Evolutionary conservation across 2,888 invertebrate species (phyloP).

Genomic region (Hyalella azteca): DNA sequence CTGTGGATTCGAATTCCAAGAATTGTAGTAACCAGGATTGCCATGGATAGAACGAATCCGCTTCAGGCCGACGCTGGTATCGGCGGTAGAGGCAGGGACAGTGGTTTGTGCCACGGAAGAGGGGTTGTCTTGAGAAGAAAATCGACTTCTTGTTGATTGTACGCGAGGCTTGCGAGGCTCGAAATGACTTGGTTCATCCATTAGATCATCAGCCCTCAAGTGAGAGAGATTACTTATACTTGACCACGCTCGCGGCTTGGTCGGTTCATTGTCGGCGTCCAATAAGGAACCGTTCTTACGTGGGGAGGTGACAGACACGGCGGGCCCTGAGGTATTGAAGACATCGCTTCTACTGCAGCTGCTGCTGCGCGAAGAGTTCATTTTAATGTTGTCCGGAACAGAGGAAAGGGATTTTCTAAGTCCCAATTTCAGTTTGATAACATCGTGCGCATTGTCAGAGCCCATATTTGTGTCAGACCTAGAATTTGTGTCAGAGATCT

Average conservation of each 20-base stretch:
- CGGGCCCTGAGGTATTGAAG: too few species aligned
- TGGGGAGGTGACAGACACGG: too few species aligned
- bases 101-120: too few species aligned
- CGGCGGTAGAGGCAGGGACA: neutral
- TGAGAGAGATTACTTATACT: conserved; percentile 16
- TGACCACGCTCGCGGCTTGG: neutral
- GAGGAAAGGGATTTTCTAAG: too few species aligned
- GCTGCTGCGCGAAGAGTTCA: too few species aligned
- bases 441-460: too few species aligned
- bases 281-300: too few species aligned
- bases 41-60: neutral
- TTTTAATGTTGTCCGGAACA: too few species aligned
- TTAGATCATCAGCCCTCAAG: conserved; percentile 9
- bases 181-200: neutral
- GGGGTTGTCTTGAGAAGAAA: neutral
- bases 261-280: too few species aligned
- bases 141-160: neutral
- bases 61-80: neutral
- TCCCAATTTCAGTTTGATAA: too few species aligned
- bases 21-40: neutral
- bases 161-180: neutral
- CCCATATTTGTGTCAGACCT: too few species aligned
- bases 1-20: neutral
- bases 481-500: too few species aligned
- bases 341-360: conserved; percentile 25